Base-by-base conservation (phyloP, 2,888 invertebrate genomes). In the Elgonia sp. region DNA sequence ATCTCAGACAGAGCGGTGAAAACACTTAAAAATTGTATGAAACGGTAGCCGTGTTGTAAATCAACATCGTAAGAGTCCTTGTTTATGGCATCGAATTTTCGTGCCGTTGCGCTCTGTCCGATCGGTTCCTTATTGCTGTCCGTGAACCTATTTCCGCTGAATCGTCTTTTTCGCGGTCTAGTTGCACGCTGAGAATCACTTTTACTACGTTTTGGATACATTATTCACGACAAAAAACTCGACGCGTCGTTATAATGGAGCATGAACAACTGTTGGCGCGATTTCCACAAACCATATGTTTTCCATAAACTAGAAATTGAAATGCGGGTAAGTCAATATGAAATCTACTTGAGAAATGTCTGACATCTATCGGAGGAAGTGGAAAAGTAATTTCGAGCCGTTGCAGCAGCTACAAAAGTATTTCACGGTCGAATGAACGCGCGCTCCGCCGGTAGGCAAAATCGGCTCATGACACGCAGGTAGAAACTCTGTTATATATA, bases 41-140 rank as follows among this genome's bases (percentile, higher is more conserved):
- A 83, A 46, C 87, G 83, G 76, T 90, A 91, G 53, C 86, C 80
- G 85, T 84, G 89, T 46, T 55, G 29, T 42, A 83, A 55, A 84
- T 89, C 50, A 67, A 89, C 62, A 57, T 81, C 72, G 18, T 86
- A 39, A 65, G 62, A 57, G 18, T 88, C 87, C 12, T 84, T 75
- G 50, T 60, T 75, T 42, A 75, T 62, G 21, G 80, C 53, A 21
- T 65, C 60, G 37, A 90, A 84, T 86, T 90, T 90, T 21, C 76
- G n/a, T n/a, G n/a, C n/a, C n/a, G n/a, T n/a, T n/a, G n/a, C n/a
- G n/a, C n/a, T n/a, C n/a, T n/a, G n/a, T n/a, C n/a, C n/a, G n/a
- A n/a, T 84, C 21, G 42, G 46, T 18, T 60, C 20, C 9, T 75
- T 29, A 16, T 75, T 42, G 12, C 20, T 40, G 12, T 60, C 40